Evolutionary conservation across 2,888 invertebrate genomes (phyloP), one percentile per base, ranked within the genome.

Genomic region (Coelinius sp.): DNA sequence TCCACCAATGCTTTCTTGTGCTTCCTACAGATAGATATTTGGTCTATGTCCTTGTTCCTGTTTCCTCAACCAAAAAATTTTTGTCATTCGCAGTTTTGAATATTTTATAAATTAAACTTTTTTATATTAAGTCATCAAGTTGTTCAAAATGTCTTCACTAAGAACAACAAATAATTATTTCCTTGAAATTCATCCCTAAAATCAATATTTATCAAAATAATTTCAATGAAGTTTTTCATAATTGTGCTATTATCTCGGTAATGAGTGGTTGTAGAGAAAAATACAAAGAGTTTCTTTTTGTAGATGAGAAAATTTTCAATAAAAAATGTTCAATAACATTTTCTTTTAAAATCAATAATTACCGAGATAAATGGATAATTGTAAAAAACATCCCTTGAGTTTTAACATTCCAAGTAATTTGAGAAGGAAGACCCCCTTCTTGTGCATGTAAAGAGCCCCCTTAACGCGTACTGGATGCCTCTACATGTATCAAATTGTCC

Each of bases 1-100:
- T 14, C 41, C 27, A 31, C 52, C 52, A 52, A 25, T 64, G 4
- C 12, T 12, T 17, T 44, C 38, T 31, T 35, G 22, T 49, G 17
- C 38, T 56, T 56, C 24, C 66, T 41, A 66, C 56, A 64, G 52
- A 59, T 31, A 65, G 65, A 71, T 71, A 56, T 71, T n/a, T 71
- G 22, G 49, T 52, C 14, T 46, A 69, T 62, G 59, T 71, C 66
- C 70, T 46, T 44, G 56, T 71, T 71, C 56, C 53, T 70, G 38
- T 52, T 49, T 52, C 63, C 56, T 56, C 12, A 52, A 22, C 17
- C 27, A n/a, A 56, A 56, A n/a, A 17, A 56, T 12, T 27, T 56
- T 56, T 27, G 56, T 56, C n/a, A 56, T 56, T 14, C n/a, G 20
- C 27, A 17, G 14, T 25, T 27, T 56, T 17, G 27, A 14, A 27